These are phyloP conservation scores for Pseudomyrmex gracilis DNA, from an alignment of 1,140 invertebrate species.

Conservation along the genomic window DNA sequence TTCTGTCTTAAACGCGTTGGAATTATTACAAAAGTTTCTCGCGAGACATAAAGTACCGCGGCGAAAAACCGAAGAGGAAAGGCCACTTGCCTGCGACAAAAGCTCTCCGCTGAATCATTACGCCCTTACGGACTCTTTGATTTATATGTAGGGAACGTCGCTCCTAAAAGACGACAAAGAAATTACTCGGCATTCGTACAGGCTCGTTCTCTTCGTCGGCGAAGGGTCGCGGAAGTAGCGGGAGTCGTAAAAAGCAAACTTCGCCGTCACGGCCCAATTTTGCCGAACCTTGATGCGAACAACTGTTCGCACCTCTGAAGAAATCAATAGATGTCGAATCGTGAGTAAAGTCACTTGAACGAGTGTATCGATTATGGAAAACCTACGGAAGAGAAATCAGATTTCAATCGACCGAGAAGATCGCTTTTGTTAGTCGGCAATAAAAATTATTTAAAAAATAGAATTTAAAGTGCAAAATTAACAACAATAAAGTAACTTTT, in stretches of 20 bases:
- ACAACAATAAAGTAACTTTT: neutral
- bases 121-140: conserved; percentile 77
- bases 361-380: neutral
- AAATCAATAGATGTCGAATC: conserved; percentile 27
- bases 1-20: conserved; percentile 16
- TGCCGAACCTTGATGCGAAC: conserved; percentile 29
- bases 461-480: neutral
- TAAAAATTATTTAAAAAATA: neutral
- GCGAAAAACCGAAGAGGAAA: conserved; percentile 73
- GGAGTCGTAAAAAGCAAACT: conserved; percentile 63
- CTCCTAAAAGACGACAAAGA: conserved; percentile 74
- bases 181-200: conserved; percentile 75
- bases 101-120: conserved; percentile 80
- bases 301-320: conserved; percentile 34
- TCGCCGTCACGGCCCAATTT: conserved; percentile 57
- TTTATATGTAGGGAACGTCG: conserved; percentile 76
- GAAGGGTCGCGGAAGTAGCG: conserved; percentile 19
- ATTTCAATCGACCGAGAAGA: neutral
- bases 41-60: conserved; percentile 55
- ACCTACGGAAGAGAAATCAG: neutral
- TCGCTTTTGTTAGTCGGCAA: neutral
- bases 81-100: conserved; percentile 77
- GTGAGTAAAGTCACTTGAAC: neutral
- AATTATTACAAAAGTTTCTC: conserved; percentile 43
- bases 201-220: conserved; percentile 46